phyloP scores from a whole-genome alignment of 2,797 vertebrate species.

The Manis javanica region DNA sequence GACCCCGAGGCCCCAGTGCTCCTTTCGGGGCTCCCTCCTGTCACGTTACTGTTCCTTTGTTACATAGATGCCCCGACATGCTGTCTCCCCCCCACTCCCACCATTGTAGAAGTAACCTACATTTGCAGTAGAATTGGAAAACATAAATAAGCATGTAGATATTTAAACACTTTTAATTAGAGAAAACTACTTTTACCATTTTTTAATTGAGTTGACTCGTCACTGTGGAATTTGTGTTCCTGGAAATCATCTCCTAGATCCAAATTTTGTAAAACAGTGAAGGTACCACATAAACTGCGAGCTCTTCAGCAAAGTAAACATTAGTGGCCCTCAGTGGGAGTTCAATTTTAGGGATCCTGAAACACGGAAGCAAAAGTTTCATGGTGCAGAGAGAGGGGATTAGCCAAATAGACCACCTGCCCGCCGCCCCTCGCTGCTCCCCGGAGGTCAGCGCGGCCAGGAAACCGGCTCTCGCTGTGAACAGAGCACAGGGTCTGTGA shows the following conservation, averaged over 20 bases:
- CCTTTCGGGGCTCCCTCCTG: neutral
- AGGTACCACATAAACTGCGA: neutral
- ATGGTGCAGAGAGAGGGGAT: neutral
- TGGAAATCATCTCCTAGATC: neutral
- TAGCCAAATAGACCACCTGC: neutral
- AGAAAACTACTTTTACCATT: neutral
- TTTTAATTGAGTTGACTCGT: neutral
- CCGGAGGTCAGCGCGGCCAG: neutral
- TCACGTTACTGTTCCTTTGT: neutral
- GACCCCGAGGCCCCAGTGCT: neutral
- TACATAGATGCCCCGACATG: no score
- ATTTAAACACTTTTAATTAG: slow-evolving; percentile 7
- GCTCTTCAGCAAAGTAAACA: neutral
- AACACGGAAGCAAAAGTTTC: neutral
- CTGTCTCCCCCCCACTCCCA: neutral
- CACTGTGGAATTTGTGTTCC: neutral
- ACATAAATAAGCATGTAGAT: neutral
- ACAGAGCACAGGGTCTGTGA: neutral
- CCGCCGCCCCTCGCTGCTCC: neutral
- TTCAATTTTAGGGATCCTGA: neutral
- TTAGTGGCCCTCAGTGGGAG: neutral
- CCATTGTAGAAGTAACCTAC: neutral
- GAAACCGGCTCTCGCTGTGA: neutral
- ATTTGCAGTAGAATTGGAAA: neutral
- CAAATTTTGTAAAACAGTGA: neutral